phyloP scores from a whole-genome alignment of 2,797 vertebrate genomes.

The Tangara arthus region DNA sequence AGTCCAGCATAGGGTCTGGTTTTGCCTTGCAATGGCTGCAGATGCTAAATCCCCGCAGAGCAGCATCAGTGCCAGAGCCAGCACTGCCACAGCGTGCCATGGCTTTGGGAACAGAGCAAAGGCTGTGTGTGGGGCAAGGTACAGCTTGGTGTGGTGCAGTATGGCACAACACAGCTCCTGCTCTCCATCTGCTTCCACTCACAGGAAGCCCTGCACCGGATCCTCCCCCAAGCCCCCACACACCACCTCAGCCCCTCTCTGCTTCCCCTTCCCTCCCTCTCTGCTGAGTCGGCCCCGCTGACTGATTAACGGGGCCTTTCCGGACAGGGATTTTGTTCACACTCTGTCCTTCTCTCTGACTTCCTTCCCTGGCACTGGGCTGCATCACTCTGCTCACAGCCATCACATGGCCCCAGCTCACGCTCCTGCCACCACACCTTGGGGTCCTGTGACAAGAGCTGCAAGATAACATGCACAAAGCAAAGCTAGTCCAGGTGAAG shows the following conservation, averaged over 20 bases:
- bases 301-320: slow-evolving; percentile 56
- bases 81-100: fast-evolving
- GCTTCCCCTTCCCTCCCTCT: slow-evolving; percentile 19
- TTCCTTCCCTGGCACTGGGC: not conserved
- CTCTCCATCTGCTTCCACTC: not conserved
- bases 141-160: fast-evolving
- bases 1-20: fast-evolving
- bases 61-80: not conserved
- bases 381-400: not conserved
- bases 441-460: not conserved
- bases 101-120: not conserved
- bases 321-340: slow-evolving; percentile 36
- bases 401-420: not conserved
- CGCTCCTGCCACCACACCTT: fast-evolving
- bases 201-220: slow-evolving; percentile 6
- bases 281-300: slow-evolving; percentile 21
- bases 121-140: not conserved
- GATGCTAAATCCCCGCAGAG: not conserved
- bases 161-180: not conserved
- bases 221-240: not conserved
- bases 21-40: not conserved
- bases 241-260: not conserved
- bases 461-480: not conserved
- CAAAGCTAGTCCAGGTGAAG: not conserved
- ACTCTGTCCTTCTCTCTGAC: slow-evolving; percentile 35